phyloP scores from a whole-genome alignment of 37 sponge, comb jelly and placozoan species.

The Cladorhizidae sp. region DNA sequence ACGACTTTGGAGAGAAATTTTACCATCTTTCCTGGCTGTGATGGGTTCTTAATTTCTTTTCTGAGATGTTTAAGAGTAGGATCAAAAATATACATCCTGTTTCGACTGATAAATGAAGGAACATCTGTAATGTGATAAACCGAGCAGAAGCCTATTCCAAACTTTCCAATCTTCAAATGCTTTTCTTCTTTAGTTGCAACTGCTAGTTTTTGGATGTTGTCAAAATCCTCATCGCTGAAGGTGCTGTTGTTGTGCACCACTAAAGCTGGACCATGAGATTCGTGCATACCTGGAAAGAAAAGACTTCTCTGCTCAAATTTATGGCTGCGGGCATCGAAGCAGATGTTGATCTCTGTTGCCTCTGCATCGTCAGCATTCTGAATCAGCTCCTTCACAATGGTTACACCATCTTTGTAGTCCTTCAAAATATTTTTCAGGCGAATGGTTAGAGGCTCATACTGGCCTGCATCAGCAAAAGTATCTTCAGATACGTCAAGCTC shows the following conservation, averaged over 20 bases:
- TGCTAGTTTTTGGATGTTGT: conserved; percentile 76
- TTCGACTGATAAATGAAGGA: conserved; percentile 66
- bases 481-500: conserved; percentile 53
- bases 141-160: conserved; percentile 81
- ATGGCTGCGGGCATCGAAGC: conserved; percentile 57
- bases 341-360: conserved; percentile 67
- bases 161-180: conserved; percentile 78
- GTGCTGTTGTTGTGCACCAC: conserved; percentile 55
- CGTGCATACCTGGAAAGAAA: conserved; percentile 52
- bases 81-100: conserved; percentile 63
- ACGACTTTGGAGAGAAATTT: conserved; percentile 9
- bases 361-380: conserved; percentile 90
- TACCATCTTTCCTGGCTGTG: conserved; percentile 56
- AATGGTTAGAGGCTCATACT: conserved; percentile 55
- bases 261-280: conserved; percentile 70
- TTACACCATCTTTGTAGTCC: conserved; percentile 77
- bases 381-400: conserved; percentile 71
- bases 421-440: conserved; percentile 67
- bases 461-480: conserved; percentile 68
- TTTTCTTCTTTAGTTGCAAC: conserved; percentile 66
- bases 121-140: conserved; percentile 76
- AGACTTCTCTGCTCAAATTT: conserved; percentile 6
- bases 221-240: conserved; percentile 78
- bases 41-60: conserved; percentile 19
- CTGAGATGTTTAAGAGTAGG: conserved; percentile 51